Evolutionary conservation across 2,888 invertebrate genomes (phyloP).

Genomic region (Hesperia comma): DNA sequence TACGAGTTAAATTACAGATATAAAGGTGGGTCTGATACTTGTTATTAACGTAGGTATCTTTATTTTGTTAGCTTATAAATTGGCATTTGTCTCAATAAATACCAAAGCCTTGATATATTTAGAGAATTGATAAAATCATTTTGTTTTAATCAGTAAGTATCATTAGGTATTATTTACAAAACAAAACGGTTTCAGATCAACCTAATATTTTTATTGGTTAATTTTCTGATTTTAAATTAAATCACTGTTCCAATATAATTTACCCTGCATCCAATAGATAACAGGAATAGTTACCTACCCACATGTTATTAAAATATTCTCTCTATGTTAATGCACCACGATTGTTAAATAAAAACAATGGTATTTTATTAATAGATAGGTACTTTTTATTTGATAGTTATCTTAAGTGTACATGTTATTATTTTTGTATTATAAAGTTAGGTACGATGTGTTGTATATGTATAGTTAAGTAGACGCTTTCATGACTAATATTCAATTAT

Average conservation of each 20-base stretch:
- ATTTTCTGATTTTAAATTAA: too few relatives aligned
- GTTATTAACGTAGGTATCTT: background rate
- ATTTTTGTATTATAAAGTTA: background rate
- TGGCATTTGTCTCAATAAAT: constrained; percentile 1
- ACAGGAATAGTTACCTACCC: too few relatives aligned
- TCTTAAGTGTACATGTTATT: constrained; percentile 1
- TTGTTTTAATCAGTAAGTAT: too few relatives aligned
- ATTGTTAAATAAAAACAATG: background rate
- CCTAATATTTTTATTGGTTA: too few relatives aligned
- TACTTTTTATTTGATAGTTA: background rate
- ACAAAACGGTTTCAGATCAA: too few relatives aligned
- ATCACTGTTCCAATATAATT: too few relatives aligned
- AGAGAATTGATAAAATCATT: background rate
- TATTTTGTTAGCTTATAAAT: background rate
- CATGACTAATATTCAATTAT: too few relatives aligned
- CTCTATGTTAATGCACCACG: background rate
- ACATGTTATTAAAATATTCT: background rate
- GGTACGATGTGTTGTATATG: background rate
- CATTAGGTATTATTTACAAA: too few relatives aligned
- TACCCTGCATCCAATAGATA: too few relatives aligned
- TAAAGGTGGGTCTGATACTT: background rate
- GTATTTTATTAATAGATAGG: background rate
- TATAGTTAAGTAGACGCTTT: background rate
- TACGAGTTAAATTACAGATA: constrained; percentile 2
- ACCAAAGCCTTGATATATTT: background rate